A percentile compares a stretch with the other conserved stretches of the same genome.
These are phyloP conservation scores for Bombus picipes DNA, from an alignment of 1,140 invertebrate species.

Conservation along the genomic window DNA sequence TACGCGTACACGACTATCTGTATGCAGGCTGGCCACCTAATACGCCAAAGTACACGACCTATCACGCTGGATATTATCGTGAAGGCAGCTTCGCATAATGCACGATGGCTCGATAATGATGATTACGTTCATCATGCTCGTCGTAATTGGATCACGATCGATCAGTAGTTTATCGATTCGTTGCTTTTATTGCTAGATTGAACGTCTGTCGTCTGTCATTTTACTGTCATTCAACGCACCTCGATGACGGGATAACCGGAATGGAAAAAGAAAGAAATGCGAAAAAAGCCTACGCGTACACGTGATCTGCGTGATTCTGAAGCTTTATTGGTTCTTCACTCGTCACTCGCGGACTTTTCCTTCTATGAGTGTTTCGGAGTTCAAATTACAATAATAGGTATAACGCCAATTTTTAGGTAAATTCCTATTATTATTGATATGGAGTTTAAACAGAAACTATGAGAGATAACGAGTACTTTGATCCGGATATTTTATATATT, in stretches of 20 bases:
- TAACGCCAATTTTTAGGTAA: no score
- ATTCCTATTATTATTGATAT: no score
- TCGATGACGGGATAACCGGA: background rate
- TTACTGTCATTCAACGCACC: background rate
- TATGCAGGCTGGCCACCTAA: slow-evolving; percentile 25
- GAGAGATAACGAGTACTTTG: no score
- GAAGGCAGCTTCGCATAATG: slow-evolving; percentile 63
- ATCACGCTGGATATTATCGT: slow-evolving; percentile 63
- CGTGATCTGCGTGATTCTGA: background rate
- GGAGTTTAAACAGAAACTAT: no score
- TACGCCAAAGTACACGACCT: slow-evolving; percentile 59
- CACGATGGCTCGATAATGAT: slow-evolving; percentile 70
- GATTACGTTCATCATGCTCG: slow-evolving; percentile 72
- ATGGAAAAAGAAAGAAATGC: background rate
- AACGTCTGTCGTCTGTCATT: background rate
- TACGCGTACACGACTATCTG: slow-evolving; percentile 9
- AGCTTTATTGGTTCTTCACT: background rate
- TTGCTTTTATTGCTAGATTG: slow-evolving; percentile 20
- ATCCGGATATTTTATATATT: no score
- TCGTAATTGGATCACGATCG: slow-evolving; percentile 59
- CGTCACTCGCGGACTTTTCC: no score
- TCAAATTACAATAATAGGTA: background rate
- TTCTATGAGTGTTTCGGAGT: no score
- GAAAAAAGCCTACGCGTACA: background rate
- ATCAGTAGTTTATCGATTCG: slow-evolving; percentile 35